Evolutionary conservation across 2,888 invertebrate species (phyloP).

Genomic region (Erebia epiphron): DNA sequence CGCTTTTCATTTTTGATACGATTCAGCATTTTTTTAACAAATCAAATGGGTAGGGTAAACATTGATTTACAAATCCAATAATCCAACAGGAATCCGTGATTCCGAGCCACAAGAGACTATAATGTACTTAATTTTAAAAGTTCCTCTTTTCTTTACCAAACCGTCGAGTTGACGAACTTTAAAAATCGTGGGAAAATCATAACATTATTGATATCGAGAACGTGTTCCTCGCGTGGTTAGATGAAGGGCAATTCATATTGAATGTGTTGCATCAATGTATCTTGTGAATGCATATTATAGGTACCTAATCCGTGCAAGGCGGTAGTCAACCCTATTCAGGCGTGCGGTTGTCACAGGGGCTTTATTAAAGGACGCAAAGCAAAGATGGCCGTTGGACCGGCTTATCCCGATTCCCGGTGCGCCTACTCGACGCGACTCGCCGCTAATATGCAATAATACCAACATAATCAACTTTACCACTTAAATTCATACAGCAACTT

Average conservation of each 20-base stretch:
- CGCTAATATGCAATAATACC: constrained; percentile 63
- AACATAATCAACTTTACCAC: constrained; percentile 43
- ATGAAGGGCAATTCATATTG: constrained; percentile 42
- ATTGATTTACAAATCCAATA: not conserved
- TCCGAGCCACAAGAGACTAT: not conserved
- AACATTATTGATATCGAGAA: constrained; percentile 8
- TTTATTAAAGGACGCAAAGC: constrained; percentile 76
- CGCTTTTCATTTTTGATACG: not conserved
- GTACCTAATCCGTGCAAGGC: constrained; percentile 35
- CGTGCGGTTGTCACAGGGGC: constrained; percentile 73
- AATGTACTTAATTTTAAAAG: not conserved
- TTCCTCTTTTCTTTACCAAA: not conserved
- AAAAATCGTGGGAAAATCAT: constrained; percentile 39
- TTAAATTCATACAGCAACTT: constrained; percentile 31
- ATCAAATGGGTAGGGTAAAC: not conserved
- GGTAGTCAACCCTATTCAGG: constrained; percentile 61
- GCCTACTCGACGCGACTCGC: constrained; percentile 67
- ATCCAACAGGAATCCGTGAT: not conserved
- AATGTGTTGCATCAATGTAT: constrained; percentile 36
- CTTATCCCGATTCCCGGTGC: constrained; percentile 73
- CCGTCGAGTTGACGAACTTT: not conserved
- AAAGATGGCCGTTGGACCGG: constrained; percentile 79
- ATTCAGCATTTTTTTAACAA: not conserved
- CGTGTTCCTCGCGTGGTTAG: constrained; percentile 37
- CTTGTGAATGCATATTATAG: constrained; percentile 14